These are phyloP conservation scores for Heteropelma amictum DNA, from an alignment of 2,888 invertebrate genomes.

Conservation along the genomic window DNA sequence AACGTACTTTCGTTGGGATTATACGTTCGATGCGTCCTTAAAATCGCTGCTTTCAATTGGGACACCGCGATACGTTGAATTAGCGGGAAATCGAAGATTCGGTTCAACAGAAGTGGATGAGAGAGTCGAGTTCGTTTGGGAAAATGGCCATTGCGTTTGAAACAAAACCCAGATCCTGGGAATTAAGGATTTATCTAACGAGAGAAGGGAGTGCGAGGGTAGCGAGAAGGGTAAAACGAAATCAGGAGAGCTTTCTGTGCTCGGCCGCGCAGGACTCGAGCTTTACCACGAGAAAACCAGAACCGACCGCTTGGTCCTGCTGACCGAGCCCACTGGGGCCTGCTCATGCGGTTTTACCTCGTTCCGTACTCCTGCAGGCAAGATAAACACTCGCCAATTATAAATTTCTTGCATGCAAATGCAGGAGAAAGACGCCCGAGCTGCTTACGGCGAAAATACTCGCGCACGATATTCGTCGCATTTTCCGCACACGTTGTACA, in stretches of 20 bases:
- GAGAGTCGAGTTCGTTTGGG: background rate
- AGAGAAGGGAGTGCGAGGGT: background rate
- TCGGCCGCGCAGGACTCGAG: slow-evolving; percentile 63
- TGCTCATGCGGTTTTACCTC: slow-evolving; percentile 41
- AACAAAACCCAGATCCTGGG: slow-evolving; percentile 25
- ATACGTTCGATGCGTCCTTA: background rate
- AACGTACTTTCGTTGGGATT: background rate
- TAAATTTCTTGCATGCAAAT: slow-evolving; percentile 69
- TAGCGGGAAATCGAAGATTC: slow-evolving; percentile 6
- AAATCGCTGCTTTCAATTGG: background rate
- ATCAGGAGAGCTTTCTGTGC: slow-evolving; percentile 56
- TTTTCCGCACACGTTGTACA: too few species aligned
- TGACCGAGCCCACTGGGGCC: slow-evolving; percentile 41
- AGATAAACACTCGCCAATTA: slow-evolving; percentile 69
- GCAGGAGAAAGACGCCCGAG: slow-evolving; percentile 27
- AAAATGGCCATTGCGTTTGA: slow-evolving; percentile 34
- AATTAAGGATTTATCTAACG: slow-evolving; percentile 32
- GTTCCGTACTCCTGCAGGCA: slow-evolving; percentile 46
- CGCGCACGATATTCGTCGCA: too few species aligned
- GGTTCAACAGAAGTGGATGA: background rate
- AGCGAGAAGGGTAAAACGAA: slow-evolving; percentile 41
- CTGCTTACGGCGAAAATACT: background rate
- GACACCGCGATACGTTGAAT: background rate
- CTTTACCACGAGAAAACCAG: slow-evolving; percentile 46
- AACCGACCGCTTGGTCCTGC: slow-evolving; percentile 48